These are phyloP conservation scores for Spilarctia lutea DNA, from an alignment of 2,888 invertebrate species.

Conservation along the genomic window DNA sequence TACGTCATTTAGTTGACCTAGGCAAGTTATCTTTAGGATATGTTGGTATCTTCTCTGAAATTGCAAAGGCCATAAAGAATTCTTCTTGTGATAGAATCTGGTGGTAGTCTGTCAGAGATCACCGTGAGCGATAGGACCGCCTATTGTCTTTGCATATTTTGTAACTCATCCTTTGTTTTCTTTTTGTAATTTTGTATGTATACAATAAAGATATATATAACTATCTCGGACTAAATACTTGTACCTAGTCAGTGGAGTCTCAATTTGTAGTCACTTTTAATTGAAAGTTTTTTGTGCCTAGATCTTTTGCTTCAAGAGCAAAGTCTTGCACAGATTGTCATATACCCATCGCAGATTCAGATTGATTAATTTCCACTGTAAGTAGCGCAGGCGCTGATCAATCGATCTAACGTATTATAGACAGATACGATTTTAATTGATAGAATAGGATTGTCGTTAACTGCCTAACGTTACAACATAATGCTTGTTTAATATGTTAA, in stretches of 20 bases:
- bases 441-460: not conserved
- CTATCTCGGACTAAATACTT: not conserved
- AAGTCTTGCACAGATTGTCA: not conserved
- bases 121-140: too few relatives aligned
- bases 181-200: too few relatives aligned
- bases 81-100: too few relatives aligned
- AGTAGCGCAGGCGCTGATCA: not conserved
- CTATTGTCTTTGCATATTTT: too few relatives aligned
- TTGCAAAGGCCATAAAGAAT: not conserved
- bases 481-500: not conserved
- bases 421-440: not conserved
- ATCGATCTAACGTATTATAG: not conserved
- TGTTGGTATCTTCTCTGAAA: not conserved
- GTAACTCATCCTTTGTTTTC: too few relatives aligned
- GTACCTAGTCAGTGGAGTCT: not conserved
- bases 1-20: not conserved
- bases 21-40: not conserved
- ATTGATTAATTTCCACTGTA: not conserved
- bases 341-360: not conserved
- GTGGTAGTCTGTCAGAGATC: too few relatives aligned
- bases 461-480: not conserved
- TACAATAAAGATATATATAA: too few relatives aligned
- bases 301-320: not conserved
- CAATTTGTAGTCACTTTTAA: not conserved
- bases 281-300: not conserved